Evolutionary conservation across 1,140 invertebrate species (phyloP).

Genomic region (Formica selysi): DNA sequence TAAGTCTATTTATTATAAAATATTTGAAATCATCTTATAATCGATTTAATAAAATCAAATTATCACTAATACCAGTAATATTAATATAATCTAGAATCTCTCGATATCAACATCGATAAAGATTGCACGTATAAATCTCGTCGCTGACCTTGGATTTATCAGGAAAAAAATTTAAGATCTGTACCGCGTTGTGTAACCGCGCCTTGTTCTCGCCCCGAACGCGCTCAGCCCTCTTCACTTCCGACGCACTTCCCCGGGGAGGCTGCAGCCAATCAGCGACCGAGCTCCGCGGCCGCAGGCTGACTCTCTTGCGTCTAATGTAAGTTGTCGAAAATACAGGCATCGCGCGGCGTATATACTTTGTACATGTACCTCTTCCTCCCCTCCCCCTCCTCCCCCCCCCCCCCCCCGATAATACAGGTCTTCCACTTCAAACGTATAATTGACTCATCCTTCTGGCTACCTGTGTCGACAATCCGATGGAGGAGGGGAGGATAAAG

Average conservation of each 20-base stretch:
- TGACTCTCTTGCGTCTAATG: conserved; percentile 69
- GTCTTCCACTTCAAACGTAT: not conserved
- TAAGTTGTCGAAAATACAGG: conserved; percentile 64
- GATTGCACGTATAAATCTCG: not conserved
- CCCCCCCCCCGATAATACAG: conserved; percentile 26
- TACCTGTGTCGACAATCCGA: not conserved
- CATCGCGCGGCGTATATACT: conserved; percentile 26
- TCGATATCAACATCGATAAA: not conserved
- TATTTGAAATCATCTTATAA: not conserved
- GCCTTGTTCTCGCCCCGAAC: conserved; percentile 58
- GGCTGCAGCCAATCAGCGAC: conserved; percentile 74
- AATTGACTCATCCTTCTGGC: conserved; percentile 37
- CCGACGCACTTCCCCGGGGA: conserved; percentile 75
- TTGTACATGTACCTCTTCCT: no score
- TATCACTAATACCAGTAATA: not conserved
- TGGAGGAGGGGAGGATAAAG: not conserved
- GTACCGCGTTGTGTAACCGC: conserved; percentile 66
- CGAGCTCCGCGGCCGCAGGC: conserved; percentile 67
- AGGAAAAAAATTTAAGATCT: not conserved
- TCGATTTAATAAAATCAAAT: not conserved
- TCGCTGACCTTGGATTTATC: not conserved
- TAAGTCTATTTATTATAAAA: not conserved
- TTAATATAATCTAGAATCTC: not conserved
- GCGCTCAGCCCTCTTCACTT: conserved; percentile 75
- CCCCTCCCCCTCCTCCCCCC: conserved; percentile 13